Evolutionary conservation across 2,888 invertebrate species (phyloP).

Genomic region (Meiosimyza decipiens): DNA sequence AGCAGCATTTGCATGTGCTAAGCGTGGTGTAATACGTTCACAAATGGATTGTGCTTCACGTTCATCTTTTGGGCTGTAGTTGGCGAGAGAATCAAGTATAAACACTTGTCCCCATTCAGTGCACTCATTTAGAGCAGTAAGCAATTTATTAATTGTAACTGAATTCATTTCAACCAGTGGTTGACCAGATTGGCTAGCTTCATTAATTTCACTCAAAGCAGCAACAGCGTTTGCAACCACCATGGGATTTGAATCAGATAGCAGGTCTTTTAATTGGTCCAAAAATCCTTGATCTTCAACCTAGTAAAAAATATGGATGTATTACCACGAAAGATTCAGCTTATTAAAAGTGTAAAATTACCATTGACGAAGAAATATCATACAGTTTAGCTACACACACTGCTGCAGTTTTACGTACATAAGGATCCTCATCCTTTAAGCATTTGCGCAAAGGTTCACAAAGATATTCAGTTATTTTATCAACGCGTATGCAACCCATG

Average conservation of each 20-base stretch:
- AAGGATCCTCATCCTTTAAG: constrained; percentile 95
- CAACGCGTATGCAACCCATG: constrained; percentile 99
- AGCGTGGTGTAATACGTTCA: constrained; percentile 94
- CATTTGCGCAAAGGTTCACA: constrained; percentile 97
- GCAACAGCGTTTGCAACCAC: constrained; percentile 99
- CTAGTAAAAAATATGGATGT: constrained; percentile 37
- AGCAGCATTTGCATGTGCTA: constrained; percentile 99
- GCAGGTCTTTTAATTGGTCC: constrained; percentile 94
- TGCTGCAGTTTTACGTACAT: constrained; percentile 98
- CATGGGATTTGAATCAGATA: constrained; percentile 99
- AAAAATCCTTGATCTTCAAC: constrained; percentile 86
- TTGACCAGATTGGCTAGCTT: constrained; percentile 94
- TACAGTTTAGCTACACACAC: constrained; percentile 99
- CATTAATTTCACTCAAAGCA: constrained; percentile 97
- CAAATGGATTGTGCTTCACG: constrained; percentile 98
- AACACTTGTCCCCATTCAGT: constrained; percentile 99
- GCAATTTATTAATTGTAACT: constrained; percentile 95
- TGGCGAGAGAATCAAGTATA: constrained; percentile 96
- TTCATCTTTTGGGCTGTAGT: constrained; percentile 96
- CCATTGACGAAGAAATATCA: constrained; percentile 88
- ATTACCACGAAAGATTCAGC: neutral
- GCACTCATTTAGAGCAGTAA: constrained; percentile 98
- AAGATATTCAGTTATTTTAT: constrained; percentile 99
- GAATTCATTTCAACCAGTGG: constrained; percentile 96
- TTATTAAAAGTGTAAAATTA: constrained; percentile 55